These are phyloP conservation scores for Apeira syringaria DNA, from an alignment of 2,888 invertebrate species.

Conservation along the genomic window DNA sequence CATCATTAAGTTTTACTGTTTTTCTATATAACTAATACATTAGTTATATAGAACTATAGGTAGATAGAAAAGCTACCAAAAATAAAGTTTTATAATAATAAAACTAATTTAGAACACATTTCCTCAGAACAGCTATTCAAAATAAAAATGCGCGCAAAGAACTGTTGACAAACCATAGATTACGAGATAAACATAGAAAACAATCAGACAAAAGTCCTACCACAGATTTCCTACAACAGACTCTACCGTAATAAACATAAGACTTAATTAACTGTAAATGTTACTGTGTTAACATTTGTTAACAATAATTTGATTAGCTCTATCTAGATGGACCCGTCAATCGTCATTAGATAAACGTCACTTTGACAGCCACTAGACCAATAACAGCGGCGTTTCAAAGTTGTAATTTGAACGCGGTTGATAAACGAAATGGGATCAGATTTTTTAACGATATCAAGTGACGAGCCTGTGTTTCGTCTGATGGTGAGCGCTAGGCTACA, in stretches of 20 bases:
- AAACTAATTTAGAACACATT: slow-evolving; percentile 56
- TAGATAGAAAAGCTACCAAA: no score
- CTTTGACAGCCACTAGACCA: slow-evolving; percentile 55
- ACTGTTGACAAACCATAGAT: slow-evolving; percentile 55
- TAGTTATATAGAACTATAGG: no score
- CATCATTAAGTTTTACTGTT: no score
- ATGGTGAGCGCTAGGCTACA: no score
- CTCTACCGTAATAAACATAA: neutral
- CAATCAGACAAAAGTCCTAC: slow-evolving; percentile 24
- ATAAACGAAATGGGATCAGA: slow-evolving; percentile 1
- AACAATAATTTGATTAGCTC: slow-evolving; percentile 68
- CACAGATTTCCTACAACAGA: slow-evolving; percentile 2
- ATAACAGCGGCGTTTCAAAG: slow-evolving; percentile 36
- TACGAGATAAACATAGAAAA: slow-evolving; percentile 36
- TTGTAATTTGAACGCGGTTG: slow-evolving; percentile 24
- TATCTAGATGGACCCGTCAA: slow-evolving; percentile 78
- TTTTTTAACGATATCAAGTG: no score
- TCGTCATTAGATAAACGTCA: slow-evolving; percentile 63
- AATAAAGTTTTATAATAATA: no score
- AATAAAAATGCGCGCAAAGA: slow-evolving; percentile 59
- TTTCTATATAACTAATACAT: no score
- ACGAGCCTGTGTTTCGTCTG: no score
- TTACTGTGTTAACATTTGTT: slow-evolving; percentile 24
- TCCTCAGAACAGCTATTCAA: slow-evolving; percentile 46
- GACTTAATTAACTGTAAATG: slow-evolving; percentile 4